Percentiles rank a stretch among this genome's conserved stretches.
Conservation (phyloP, 2,888 invertebrate genomes). For the Pterostichus madidus region DNA sequence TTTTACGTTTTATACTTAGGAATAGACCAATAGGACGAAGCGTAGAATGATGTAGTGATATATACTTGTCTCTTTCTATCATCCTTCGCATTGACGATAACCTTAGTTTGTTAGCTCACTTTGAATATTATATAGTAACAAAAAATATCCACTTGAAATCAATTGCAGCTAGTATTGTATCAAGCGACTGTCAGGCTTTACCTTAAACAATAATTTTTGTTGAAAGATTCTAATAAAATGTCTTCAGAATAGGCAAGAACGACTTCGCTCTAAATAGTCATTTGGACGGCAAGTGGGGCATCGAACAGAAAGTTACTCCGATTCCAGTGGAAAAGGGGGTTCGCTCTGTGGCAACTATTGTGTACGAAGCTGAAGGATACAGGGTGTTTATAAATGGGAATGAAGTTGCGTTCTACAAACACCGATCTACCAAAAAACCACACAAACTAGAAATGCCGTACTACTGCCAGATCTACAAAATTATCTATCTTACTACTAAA, state of each 20-base stretch:
- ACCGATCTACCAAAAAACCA: not conserved
- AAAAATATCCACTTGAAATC: too few relatives aligned
- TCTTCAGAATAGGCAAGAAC: not conserved
- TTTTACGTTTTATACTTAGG: too few relatives aligned
- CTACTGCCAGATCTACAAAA: slow-evolving; percentile 24
- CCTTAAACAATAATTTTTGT: too few relatives aligned
- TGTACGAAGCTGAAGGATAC: slow-evolving; percentile 24
- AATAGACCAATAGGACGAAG: too few relatives aligned
- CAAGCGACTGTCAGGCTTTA: too few relatives aligned
- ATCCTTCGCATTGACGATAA: too few relatives aligned
- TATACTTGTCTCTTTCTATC: too few relatives aligned
- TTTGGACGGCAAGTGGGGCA: not conserved
- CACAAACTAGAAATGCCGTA: not conserved
- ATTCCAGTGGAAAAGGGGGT: slow-evolving; percentile 11
- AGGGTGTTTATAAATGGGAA: slow-evolving; percentile 4
- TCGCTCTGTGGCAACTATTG: slow-evolving; percentile 1
- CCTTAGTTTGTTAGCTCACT: too few relatives aligned
- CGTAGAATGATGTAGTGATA: too few relatives aligned
- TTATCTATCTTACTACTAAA: slow-evolving; percentile 16
- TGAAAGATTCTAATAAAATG: too few relatives aligned
- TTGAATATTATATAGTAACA: too few relatives aligned
- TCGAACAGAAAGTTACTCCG: not conserved
- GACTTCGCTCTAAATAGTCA: slow-evolving; percentile 11
- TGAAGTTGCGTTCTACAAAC: slow-evolving; percentile 19
- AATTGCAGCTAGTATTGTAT: too few relatives aligned